phyloP scores from a whole-genome alignment of 2,888 invertebrate genomes.

The Stratiomys singularior region DNA sequence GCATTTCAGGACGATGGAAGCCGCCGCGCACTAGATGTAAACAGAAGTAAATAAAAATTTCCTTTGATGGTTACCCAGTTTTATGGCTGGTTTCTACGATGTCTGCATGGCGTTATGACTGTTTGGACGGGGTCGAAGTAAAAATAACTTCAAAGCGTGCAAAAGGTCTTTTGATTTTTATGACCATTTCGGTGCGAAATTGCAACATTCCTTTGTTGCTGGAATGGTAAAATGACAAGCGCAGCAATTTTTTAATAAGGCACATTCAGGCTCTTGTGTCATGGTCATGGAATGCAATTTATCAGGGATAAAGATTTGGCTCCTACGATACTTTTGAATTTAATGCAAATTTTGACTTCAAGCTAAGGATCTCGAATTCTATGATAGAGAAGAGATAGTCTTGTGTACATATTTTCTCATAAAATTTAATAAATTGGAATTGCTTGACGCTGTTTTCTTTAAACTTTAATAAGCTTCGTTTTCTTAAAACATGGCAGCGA shows the following conservation, averaged over 20 bases:
- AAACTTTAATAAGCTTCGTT: no score
- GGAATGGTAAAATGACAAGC: neutral
- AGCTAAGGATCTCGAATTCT: no score
- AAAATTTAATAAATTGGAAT: no score
- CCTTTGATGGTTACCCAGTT: neutral
- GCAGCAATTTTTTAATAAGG: neutral
- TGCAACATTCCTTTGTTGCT: neutral
- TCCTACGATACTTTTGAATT: no score
- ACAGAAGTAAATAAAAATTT: neutral
- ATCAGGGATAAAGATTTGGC: no score
- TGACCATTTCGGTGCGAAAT: neutral
- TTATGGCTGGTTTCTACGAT: neutral
- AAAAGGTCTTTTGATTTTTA: neutral
- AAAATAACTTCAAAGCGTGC: neutral
- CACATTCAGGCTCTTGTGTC: no score
- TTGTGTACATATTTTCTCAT: no score
- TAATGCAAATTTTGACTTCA: no score
- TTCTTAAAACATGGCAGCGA: no score
- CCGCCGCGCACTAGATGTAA: neutral
- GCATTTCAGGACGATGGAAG: slow-evolving; percentile 21
- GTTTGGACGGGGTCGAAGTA: neutral
- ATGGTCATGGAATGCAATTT: no score
- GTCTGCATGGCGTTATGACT: neutral
- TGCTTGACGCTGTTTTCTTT: no score
- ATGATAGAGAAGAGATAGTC: no score